phyloP scores from a whole-genome alignment of 1,140 invertebrate species.

The Diabrotica undecimpunctata region DNA sequence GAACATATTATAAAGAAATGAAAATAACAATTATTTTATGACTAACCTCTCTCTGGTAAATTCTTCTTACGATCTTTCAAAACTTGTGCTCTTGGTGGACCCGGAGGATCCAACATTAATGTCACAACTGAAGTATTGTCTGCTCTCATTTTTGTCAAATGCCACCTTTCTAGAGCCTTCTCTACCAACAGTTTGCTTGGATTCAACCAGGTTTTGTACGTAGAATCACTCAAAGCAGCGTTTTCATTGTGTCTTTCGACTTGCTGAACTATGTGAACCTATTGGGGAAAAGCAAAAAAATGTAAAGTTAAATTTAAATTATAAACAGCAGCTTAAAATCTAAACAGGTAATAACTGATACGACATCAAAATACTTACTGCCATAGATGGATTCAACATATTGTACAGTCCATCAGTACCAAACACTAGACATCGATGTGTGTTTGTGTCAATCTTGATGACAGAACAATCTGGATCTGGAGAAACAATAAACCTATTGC shows the following conservation, averaged over 20 bases:
- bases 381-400: slow-evolving; percentile 78
- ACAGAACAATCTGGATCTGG: slow-evolving; percentile 94
- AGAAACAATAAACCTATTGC: slow-evolving; percentile 91
- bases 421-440: slow-evolving; percentile 84
- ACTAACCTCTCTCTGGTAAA: slow-evolving; percentile 35
- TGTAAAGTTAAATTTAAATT: not conserved
- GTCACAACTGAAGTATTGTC: slow-evolving; percentile 96
- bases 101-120: slow-evolving; percentile 86
- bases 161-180: slow-evolving; percentile 75
- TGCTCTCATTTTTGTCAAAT: slow-evolving; percentile 75
- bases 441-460: slow-evolving; percentile 74
- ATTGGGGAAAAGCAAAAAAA: not conserved
- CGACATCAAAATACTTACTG: slow-evolving; percentile 45
- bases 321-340: not conserved
- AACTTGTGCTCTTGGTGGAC: slow-evolving; percentile 70
- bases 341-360: too few species aligned
- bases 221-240: slow-evolving; percentile 46
- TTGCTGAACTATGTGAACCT: slow-evolving; percentile 72
- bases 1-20: not conserved
- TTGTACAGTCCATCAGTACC: slow-evolving; percentile 97
- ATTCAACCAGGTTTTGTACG: slow-evolving; percentile 68
- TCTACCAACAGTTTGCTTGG: slow-evolving; percentile 89
- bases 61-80: slow-evolving; percentile 47
- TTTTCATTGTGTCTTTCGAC: slow-evolving; percentile 79
- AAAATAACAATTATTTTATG: not conserved